Conservation (phyloP, 1,140 invertebrate genomes). For the Lepidurus apus region DNA sequence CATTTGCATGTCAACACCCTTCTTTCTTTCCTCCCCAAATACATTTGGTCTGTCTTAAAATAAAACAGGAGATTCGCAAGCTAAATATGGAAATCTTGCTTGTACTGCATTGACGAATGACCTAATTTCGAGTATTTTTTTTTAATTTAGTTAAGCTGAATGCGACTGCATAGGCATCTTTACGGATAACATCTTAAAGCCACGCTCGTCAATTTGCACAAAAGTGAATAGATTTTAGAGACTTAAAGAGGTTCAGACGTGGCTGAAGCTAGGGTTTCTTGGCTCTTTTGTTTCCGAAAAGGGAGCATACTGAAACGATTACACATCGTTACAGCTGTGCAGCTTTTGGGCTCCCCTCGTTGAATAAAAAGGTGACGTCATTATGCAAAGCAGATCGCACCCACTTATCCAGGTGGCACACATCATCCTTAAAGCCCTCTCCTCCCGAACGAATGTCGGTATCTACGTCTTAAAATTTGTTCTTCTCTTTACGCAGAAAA, state of each 20-base stretch:
- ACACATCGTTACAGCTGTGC: neutral
- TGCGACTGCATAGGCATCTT: neutral
- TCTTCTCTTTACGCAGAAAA: neutral
- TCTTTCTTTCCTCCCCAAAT: neutral
- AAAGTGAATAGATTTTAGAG: neutral
- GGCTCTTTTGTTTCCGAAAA: constrained; percentile 1
- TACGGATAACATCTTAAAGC: neutral
- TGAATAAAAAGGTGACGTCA: constrained; percentile 28
- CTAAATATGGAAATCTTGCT: neutral
- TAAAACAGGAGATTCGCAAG: neutral
- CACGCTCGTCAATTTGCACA: neutral
- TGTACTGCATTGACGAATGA: neutral
- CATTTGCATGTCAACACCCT: neutral
- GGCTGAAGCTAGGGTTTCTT: neutral
- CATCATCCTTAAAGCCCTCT: neutral
- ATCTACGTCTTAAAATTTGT: neutral
- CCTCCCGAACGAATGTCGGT: neutral
- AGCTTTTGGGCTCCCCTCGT: neutral
- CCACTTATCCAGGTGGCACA: constrained; percentile 23
- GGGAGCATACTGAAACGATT: neutral
- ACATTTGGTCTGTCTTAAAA: constrained; percentile 14
- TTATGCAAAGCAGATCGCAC: constrained; percentile 24
- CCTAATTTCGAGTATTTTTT: neutral
- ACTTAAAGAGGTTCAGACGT: neutral
- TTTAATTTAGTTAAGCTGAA: neutral